Conservation (phyloP, 2,797 vertebrate genomes). For the Valencia hispanica region DNA sequence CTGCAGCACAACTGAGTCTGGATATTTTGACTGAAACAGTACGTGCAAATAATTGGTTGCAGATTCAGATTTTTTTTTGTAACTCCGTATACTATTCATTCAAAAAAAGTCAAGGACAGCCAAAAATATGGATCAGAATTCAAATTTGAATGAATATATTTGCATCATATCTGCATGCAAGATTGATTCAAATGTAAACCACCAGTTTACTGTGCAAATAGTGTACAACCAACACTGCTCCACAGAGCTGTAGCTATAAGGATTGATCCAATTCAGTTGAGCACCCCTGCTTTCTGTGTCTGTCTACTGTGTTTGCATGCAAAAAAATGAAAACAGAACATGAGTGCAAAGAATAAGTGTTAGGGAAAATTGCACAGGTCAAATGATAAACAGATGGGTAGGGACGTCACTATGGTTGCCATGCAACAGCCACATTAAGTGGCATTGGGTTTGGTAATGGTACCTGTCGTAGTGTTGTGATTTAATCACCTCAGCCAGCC, state of each 20-base stretch:
- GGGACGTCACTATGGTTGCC: constrained; percentile 57
- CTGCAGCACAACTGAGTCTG: constrained; percentile 14
- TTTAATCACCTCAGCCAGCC: constrained; percentile 70
- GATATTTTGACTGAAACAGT: background rate
- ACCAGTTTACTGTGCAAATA: constrained; percentile 24
- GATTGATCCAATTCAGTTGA: constrained; percentile 42
- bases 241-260: constrained; percentile 35
- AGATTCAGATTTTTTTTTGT: background rate
- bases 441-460: constrained; percentile 65
- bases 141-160: constrained; percentile 20
- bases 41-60: background rate
- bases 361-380: constrained; percentile 33
- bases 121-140: constrained; percentile 9
- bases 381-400: constrained; percentile 45
- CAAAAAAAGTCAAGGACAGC: background rate
- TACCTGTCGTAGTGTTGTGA: constrained; percentile 71
- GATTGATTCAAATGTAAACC: constrained; percentile 24
- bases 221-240: constrained; percentile 16
- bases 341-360: constrained; percentile 5
- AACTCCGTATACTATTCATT: background rate
- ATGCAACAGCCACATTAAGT: constrained; percentile 66
- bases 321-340: constrained; percentile 17
- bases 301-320: background rate
- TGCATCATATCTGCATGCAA: constrained; percentile 2
- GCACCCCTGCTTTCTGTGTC: background rate